Percentiles rank a stretch among this genome's conserved stretches.
Evolutionary conservation across 2,888 invertebrate genomes (phyloP).

Genomic region (Drosophila borealis): DNA sequence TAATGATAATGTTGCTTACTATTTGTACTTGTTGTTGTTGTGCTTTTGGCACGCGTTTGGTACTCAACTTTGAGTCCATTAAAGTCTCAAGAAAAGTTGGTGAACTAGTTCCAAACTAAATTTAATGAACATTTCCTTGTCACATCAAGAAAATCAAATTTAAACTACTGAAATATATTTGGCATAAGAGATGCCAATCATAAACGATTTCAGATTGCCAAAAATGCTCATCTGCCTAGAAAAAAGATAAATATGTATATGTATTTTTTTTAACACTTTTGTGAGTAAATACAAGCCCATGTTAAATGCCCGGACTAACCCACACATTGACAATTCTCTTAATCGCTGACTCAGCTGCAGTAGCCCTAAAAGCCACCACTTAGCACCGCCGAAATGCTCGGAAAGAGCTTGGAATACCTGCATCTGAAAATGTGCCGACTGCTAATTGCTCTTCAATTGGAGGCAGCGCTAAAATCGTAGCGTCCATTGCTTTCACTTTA

Average conservation of each 20-base stretch:
- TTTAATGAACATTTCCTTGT: not conserved
- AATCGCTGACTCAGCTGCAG: conserved; percentile 32
- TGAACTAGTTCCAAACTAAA: conserved; percentile 5
- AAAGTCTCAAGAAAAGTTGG: conserved; percentile 6
- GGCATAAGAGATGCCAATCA: too few relatives aligned
- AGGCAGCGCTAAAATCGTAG: conserved; percentile 19
- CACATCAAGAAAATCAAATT: not conserved
- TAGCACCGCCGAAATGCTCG: conserved; percentile 22
- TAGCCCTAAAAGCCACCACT: conserved; percentile 33
- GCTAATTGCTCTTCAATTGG: conserved; percentile 53
- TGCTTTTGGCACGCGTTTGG: conserved; percentile 20
- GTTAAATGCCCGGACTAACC: conserved; percentile 9
- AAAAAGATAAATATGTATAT: too few relatives aligned
- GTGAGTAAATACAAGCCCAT: not conserved
- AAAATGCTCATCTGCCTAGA: too few relatives aligned
- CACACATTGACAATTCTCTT: conserved; percentile 18
- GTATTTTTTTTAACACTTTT: not conserved
- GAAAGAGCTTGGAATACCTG: conserved; percentile 8
- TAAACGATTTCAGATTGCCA: too few relatives aligned
- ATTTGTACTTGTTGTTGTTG: conserved; percentile 8
- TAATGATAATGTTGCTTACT: conserved; percentile 37
- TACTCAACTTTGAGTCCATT: not conserved
- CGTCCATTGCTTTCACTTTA: conserved; percentile 45
- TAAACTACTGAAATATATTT: too few relatives aligned
- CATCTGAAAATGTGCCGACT: conserved; percentile 34